Evolutionary conservation across 2,113 vertebrate genomes (phyloP), one percentile per base, ranked within the genome.

Genomic region (Pantherophis guttatus): DNA sequence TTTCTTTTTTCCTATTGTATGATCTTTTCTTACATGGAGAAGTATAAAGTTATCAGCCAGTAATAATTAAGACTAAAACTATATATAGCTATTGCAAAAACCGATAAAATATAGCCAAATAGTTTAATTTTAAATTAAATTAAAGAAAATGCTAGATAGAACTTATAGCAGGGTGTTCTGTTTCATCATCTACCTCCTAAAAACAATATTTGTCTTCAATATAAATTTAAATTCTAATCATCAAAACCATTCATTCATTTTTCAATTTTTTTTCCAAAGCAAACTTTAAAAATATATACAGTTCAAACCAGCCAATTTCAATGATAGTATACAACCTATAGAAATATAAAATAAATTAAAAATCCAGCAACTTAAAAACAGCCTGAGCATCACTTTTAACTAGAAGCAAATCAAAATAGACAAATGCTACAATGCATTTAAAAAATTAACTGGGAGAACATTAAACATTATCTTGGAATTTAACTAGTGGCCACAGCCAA

Each of bases 171-270:
- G 13, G 13, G 13, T 33, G 2, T 75, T 33, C 29, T 33, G 59
- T 29, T 70, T 70, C 29, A 70, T 70, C 65, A n/a, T 33, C 12
- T 75, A 33, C n/a, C 13, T 33, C n/a, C 65, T 75, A 75, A 33
- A 33, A 75, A 75, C 12, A 17, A 75, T 75, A 75, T 33, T 75
- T 75, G 13, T 75, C 29, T 70, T 70, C 65, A 75, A 6, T n/a
- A 33, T n/a, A 75, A 7, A 33, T 53, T 52, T 8, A 95, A 96
- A 96, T 94, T 97, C 88, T 93, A 95, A 93, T 95, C 93, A 94
- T 33, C 92, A 85, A 93, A 91, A 50, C 91, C 9, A 86, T 86
- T 86, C 11, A 50, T 23, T 86, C 12, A 50, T 23, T 86, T 50
- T 26, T 52, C 86, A 87, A 52, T 29, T 24, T 26, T 52, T 75